phyloP scores from a whole-genome alignment of 2,888 invertebrate genomes.

The Lepidocyrtoides sp. region DNA sequence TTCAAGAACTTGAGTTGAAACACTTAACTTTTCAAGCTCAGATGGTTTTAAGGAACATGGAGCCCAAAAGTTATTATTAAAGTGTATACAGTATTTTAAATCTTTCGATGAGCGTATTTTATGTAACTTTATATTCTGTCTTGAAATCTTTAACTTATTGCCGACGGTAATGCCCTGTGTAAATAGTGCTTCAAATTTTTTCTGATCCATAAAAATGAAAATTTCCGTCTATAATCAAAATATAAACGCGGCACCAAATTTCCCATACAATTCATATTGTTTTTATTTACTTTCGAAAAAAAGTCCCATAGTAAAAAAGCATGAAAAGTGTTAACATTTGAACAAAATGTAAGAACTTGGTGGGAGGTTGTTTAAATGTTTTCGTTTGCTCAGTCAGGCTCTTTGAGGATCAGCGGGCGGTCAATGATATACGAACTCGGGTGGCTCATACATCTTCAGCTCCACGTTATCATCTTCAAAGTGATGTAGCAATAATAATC shows the following conservation, averaged over 20 bases:
- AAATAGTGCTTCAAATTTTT: slow-evolving; percentile 6
- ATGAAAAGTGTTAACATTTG: slow-evolving; percentile 83
- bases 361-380: slow-evolving; percentile 85
- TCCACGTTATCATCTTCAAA: slow-evolving; percentile 63
- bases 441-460: slow-evolving; percentile 77
- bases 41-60: neutral
- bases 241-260: neutral
- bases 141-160: slow-evolving; percentile 39
- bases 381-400: slow-evolving; percentile 84
- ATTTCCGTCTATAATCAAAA: neutral
- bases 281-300: neutral
- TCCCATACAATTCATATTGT: neutral
- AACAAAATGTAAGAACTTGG: slow-evolving; percentile 83
- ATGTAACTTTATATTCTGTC: neutral
- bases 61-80: neutral
- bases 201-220: neutral
- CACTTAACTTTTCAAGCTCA: neutral
- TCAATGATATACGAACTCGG: slow-evolving; percentile 83
- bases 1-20: slow-evolving; percentile 37
- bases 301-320: slow-evolving; percentile 35
- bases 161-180: slow-evolving; percentile 36
- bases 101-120: neutral
- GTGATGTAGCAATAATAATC: slow-evolving; percentile 61
- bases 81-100: neutral
- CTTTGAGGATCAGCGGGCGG: slow-evolving; percentile 84